phyloP scores from a whole-genome alignment of 2,797 vertebrate species.

The Caiman crocodilus region DNA sequence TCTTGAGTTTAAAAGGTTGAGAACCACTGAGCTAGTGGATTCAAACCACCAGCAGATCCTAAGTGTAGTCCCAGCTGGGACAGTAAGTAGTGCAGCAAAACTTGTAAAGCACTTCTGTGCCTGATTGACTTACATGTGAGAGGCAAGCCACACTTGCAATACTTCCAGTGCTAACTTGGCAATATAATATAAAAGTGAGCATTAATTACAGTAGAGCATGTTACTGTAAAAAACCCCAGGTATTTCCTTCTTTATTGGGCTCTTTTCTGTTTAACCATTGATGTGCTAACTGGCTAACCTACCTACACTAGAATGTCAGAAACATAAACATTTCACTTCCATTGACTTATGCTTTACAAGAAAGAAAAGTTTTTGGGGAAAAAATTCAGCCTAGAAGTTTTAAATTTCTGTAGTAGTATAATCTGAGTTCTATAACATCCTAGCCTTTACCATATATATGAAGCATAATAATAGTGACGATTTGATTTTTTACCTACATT shows the following conservation, averaged over 20 bases:
- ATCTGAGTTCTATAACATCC: rapidly evolving
- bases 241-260: neutral
- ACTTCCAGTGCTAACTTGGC: neutral
- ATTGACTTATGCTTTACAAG: neutral
- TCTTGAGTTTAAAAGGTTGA: too few species aligned
- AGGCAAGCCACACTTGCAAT: neutral
- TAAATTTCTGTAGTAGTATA: neutral
- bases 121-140: neutral
- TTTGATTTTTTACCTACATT: neutral
- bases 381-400: neutral
- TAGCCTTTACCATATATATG: rapidly evolving
- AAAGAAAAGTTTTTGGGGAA: neutral
- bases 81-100: neutral
- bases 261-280: neutral
- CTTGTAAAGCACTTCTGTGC: neutral
- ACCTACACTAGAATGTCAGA: neutral
- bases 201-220: neutral
- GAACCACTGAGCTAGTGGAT: too few species aligned
- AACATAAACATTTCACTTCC: rapidly evolving
- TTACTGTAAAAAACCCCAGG: neutral
- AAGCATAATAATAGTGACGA: neutral
- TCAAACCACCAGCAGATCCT: too few species aligned
- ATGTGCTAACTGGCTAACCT: neutral
- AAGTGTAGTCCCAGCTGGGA: neutral
- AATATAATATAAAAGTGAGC: neutral